A percentile compares a stretch with the other conserved stretches of the same genome.
These are phyloP conservation scores for Apeira syringaria DNA, from an alignment of 2,888 invertebrate genomes.

Conservation along the genomic window DNA sequence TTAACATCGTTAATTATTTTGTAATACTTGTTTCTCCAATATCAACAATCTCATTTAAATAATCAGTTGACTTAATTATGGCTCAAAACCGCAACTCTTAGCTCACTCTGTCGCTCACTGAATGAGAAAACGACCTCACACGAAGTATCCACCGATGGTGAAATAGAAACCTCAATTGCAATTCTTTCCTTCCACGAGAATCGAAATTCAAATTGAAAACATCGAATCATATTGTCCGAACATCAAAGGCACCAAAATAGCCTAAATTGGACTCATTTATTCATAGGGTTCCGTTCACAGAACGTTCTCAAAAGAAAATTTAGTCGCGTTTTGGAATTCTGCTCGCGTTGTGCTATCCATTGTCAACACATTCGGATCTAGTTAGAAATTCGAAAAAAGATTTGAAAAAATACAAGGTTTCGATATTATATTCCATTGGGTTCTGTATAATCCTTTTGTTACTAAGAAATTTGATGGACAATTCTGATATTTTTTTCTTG, in stretches of 20 bases:
- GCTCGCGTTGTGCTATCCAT: slow-evolving; percentile 31
- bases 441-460: background rate
- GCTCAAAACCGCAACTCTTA: too few relatives aligned
- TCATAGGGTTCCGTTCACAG: slow-evolving; percentile 30
- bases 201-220: slow-evolving; percentile 21
- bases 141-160: too few relatives aligned
- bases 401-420: background rate
- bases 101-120: too few relatives aligned
- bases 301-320: slow-evolving; percentile 23
- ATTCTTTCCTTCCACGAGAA: background rate
- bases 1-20: too few relatives aligned
- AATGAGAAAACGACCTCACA: too few relatives aligned
- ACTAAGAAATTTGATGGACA: too few relatives aligned
- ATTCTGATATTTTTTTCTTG: too few relatives aligned
- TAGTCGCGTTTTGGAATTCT: slow-evolving; percentile 28
- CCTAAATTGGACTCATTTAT: slow-evolving; percentile 31
- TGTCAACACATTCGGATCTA: slow-evolving; percentile 41
- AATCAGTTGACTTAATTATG: too few relatives aligned
- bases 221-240: slow-evolving; percentile 26
- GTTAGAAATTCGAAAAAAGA: slow-evolving; percentile 35
- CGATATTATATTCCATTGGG: background rate
- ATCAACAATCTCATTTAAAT: too few relatives aligned
- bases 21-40: too few relatives aligned
- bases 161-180: too few relatives aligned
- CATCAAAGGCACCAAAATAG: slow-evolving; percentile 16